Conservation (phyloP, 2,113 vertebrate species). For the Pseudopodoces humilis region DNA sequence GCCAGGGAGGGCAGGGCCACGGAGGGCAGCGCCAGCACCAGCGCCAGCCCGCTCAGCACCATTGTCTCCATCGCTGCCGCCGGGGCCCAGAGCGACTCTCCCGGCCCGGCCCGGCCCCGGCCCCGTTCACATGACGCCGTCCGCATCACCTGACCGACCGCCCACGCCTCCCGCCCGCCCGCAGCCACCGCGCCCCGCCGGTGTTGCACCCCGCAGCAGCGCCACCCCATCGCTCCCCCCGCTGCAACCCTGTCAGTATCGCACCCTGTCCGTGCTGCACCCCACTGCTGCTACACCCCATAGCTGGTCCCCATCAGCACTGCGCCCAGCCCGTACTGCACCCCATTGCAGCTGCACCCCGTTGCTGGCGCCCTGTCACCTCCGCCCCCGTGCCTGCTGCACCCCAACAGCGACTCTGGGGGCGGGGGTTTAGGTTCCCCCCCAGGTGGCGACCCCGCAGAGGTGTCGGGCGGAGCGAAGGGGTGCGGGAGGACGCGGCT, state of each 20-base stretch:
- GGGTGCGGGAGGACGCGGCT: neutral
- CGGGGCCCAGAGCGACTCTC: fast-evolving
- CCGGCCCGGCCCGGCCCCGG: neutral
- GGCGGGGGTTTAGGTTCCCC: too few species aligned
- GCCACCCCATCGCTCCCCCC: fast-evolving
- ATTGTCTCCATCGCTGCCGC: neutral
- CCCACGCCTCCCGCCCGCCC: neutral
- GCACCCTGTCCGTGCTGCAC: neutral
- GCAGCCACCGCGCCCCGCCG: neutral
- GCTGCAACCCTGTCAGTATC: neutral
- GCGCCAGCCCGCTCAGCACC: neutral
- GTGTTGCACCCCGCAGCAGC: fast-evolving
- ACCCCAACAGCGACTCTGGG: neutral
- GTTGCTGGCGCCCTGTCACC: neutral
- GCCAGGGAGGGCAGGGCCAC: constrained; percentile 8
- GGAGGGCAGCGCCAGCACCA: neutral
- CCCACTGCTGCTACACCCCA: too few species aligned
- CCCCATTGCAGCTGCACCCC: neutral
- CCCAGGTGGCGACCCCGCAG: neutral
- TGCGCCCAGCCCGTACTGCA: neutral
- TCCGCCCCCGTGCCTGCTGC: neutral
- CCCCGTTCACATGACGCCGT: neutral
- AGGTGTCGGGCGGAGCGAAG: neutral
- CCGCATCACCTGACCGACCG: neutral
- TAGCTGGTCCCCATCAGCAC: neutral